Evolutionary conservation across 2,888 invertebrate species (phyloP).

Genomic region (Melanostoma mellinum): DNA sequence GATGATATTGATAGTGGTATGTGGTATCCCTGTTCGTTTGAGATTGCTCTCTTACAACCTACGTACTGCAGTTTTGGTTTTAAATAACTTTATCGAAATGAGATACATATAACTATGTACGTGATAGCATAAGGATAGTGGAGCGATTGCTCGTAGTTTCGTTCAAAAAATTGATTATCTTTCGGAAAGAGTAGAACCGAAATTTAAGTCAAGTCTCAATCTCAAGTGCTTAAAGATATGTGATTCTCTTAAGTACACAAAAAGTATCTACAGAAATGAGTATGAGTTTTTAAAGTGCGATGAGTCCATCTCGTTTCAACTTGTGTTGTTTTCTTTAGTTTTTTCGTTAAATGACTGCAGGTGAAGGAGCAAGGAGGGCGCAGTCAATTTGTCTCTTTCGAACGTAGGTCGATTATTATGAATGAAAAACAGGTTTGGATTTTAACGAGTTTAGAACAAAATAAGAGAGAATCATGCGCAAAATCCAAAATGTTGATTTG

Average conservation of each 20-base stretch:
- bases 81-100: too few species aligned
- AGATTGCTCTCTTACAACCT: too few species aligned
- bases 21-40: too few species aligned
- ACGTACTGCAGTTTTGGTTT: too few species aligned
- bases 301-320: slow-evolving; percentile 22
- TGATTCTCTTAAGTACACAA: slow-evolving; percentile 58
- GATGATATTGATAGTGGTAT: too few species aligned
- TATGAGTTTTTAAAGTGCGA: neutral
- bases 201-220: neutral
- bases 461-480: slow-evolving; percentile 46
- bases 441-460: neutral
- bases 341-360: slow-evolving; percentile 42
- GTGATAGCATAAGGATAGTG: too few species aligned
- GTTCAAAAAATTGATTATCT: slow-evolving; percentile 22
- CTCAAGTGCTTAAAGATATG: too few species aligned
- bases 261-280: neutral
- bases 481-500: neutral
- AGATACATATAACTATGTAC: too few species aligned
- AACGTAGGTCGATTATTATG: neutral
- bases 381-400: slow-evolving; percentile 22
- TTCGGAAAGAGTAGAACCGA: neutral
- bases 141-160: neutral
- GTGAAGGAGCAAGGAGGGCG: slow-evolving; percentile 1
- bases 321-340: neutral
- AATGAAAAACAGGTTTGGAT: slow-evolving; percentile 1